Percentiles rank a stretch among this genome's conserved stretches.
Evolutionary conservation across 2,113 vertebrate species (phyloP).

Genomic region (Brachypteracias leptosomus): DNA sequence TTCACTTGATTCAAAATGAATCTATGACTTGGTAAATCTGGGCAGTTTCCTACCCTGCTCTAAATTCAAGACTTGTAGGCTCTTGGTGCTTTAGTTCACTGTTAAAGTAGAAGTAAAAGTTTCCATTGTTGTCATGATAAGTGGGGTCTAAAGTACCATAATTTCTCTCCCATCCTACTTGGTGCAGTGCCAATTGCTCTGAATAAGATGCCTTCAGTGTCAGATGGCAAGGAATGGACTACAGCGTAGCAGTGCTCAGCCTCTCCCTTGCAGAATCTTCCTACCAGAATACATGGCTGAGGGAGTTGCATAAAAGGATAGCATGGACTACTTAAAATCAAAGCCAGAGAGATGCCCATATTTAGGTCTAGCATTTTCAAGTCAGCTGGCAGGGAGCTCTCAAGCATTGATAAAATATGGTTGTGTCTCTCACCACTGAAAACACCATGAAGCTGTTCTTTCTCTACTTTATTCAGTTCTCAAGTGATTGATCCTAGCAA

Average conservation of each 20-base stretch:
- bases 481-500: background rate
- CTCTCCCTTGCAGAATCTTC: background rate
- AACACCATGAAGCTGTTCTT: background rate
- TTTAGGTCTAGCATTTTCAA: background rate
- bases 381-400: background rate
- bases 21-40: background rate
- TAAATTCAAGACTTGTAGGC: background rate
- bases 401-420: background rate
- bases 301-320: background rate
- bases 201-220: background rate
- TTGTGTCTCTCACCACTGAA: background rate
- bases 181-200: background rate
- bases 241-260: background rate
- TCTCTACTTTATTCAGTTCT: background rate
- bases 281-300: background rate
- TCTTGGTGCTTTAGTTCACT: background rate
- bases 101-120: background rate
- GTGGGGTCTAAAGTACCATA: background rate
- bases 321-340: background rate
- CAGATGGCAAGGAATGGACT: background rate
- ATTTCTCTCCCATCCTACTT: background rate
- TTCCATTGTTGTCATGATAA: background rate
- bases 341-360: background rate
- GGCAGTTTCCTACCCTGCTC: background rate
- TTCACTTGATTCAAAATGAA: background rate